Base-by-base conservation (phyloP, 2,888 invertebrate species). In the Archips crataeganus region DNA sequence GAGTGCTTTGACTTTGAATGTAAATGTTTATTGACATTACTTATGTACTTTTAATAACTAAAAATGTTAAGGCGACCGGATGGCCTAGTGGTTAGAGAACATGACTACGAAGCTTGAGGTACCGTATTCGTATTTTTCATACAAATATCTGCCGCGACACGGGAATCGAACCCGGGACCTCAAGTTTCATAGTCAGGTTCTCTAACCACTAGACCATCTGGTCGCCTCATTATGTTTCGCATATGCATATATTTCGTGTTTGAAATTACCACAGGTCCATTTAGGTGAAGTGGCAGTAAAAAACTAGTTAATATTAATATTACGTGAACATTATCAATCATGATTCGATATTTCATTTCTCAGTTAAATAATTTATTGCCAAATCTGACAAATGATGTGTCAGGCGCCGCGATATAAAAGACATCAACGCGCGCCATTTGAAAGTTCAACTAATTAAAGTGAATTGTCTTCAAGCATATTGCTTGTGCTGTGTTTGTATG, bases 391-490 rank as follows among this genome's bases (percentile, higher is more conserved):
- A 65, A 65, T 36, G 15, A 51, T 15, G 6, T 65, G 51, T 49
- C 59, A 32, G 65, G n/a, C 66, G 60, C 6, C 9, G 51, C 45
- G 34, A 11, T 62, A 57, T 36, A 57, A 63, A 57, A 72, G 73
- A 73, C 73, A 73, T 73, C 73, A 73, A 73, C 73, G 73, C 67
- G 61, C 60, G 57, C 49, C 68, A 23, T 68, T 63, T 59, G 45
- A 51, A 70, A 65, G 49, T 64, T 45, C 15, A 51, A 32, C 5
- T 57, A 47, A 54, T 32, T 61, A 13, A 45, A 39, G 69, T 13
- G 57, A 10, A 23, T 54, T 42, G 23, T 66, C 10, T 65, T 51
- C 3, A 9, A n/a, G 32, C 32, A 11, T 10, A 32, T 57, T 57
- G 32, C 23, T 11, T 57, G 10, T 57, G 6, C 32, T 57, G 9